Base-by-base conservation (phyloP, 2,113 vertebrate species). In the Notothenia rossii region DNA sequence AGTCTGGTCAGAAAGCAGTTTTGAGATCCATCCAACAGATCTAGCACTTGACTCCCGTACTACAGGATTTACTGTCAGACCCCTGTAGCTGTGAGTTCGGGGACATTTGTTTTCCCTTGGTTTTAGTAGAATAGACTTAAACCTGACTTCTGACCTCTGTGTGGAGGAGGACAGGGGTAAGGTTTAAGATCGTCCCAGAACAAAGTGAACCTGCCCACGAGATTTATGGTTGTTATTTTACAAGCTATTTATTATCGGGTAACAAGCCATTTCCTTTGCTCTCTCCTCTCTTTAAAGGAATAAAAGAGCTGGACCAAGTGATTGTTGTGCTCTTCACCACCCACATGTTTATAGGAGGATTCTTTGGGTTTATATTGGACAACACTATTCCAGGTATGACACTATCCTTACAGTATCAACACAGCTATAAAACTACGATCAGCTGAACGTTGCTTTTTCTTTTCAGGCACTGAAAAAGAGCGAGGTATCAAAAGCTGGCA, bases 341-440 rank as follows among this genome's bases (percentile, higher is more conserved):
- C 1, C 92, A 94, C 72, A 95, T 96, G 95, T 95, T 95, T 78
- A 94, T 96, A 2, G 94, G 95, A 61, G 95, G 95, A 67, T 95
- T 96, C 80, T 93, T 95, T 56, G 94, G 95, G 1, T 96, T 95
- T 66, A 78, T 96, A 68, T 82, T 96, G 62, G 95, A 96, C 76
- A 96, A 96, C 88, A 96, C 95, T 4, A 94, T 96, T 66, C 95
- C 95, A 91, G 95, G 95, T 95, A 82, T 36, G 66, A 43, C 11
- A 29, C 15, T 45, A 10, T 8, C 20, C 48, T 15, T 33, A 3
- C 7, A 17, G 5, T 3, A 20, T 40, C 36, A 5, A 40, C n/a
- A 40, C 36, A 40, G 2, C 29, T 5, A 33, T 2, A 10, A 29
- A 6, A 45, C 75, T 25, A n/a, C 22, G 3, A 4, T 45, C 10